Evolutionary conservation across 2,113 vertebrate species (phyloP), one percentile per base, ranked within the genome.

Genomic region (Etheostoma cragini): DNA sequence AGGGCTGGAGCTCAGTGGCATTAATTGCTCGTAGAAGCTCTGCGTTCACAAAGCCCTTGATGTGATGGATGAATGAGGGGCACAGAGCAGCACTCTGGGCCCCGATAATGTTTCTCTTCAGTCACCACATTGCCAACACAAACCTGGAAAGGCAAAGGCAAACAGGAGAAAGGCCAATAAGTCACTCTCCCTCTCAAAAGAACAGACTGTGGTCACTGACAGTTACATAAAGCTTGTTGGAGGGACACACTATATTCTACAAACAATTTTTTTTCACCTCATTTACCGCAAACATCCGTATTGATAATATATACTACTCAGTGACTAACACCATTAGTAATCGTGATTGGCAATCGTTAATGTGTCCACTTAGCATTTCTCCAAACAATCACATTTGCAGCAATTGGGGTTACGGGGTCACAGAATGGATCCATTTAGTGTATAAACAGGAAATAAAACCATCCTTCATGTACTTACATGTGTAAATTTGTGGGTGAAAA

Each of bases 1-100:
- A 83, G 66, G 16, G 21, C 65, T 57, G 52, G 35, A 78, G 80
- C 79, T 77, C 83, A 33, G 71, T 69, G 67, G 73, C 84, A 81
- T 84, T 91, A 83, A 92, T 87, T 89, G 86, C 74, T 82, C 60
- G 72, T 87, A 73, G 76, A 87, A 87, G 76, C 80, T 80, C 67
- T 81, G 83, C 14, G 35, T 83, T 89, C 61, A 80, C 76, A 89
- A 80, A 88, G 82, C 76, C 86, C 89, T 84, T 88, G 87, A 92
- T 85, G 86, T 95, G 93, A 95, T 94, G 91, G 92, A 93, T 93
- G 91, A 93, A 86, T 76, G 88, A 72, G 82, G 64, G 83, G 69
- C 81, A 80, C 78, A 76, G 76, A 78, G 80, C 82, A 60, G 76
- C 85, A 89, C 84, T 91, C 88, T 70, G 73, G 78, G 82, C 79